Conservation (phyloP, 1,140 invertebrate genomes). For the Ips typographus region DNA sequence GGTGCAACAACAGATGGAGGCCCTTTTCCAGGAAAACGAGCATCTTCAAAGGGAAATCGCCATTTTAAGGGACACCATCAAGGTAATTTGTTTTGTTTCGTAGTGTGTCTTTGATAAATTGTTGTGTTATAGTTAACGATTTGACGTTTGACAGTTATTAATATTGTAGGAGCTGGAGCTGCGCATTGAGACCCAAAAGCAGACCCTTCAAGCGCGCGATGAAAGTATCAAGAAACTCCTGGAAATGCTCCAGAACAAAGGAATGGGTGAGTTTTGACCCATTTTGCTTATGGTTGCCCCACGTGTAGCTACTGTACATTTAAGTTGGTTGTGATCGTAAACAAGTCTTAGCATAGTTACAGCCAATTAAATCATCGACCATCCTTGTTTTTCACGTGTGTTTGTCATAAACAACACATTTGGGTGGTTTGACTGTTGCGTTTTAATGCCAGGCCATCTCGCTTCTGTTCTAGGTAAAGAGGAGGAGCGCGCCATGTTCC, state of each 20-base stretch:
- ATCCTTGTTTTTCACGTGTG: constrained; percentile 22
- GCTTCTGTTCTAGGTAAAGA: constrained; percentile 79
- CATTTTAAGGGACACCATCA: constrained; percentile 92
- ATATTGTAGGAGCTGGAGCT: constrained; percentile 82
- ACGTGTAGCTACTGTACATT: neutral
- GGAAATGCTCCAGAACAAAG: constrained; percentile 97
- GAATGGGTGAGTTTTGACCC: constrained; percentile 75
- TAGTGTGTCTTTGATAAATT: neutral
- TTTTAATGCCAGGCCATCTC: constrained; percentile 47
- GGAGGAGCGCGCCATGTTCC: constrained; percentile 92
- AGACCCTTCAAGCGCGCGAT: constrained; percentile 92
- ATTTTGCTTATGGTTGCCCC: constrained; percentile 8
- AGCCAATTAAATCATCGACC: constrained; percentile 32
- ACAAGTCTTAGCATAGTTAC: constrained; percentile 28
- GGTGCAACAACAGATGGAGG: constrained; percentile 89
- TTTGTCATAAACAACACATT: constrained; percentile 19
- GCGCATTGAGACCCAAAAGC: constrained; percentile 96
- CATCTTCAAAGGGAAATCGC: constrained; percentile 92
- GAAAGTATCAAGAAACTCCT: constrained; percentile 98
- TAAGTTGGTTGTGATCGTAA: neutral
- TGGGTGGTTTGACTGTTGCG: constrained; percentile 12
- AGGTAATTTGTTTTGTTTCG: constrained; percentile 59
- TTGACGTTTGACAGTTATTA: too few species aligned
- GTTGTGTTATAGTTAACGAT: constrained; percentile 5
- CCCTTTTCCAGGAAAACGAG: constrained; percentile 90